Conservation (phyloP, 2,888 invertebrate genomes). For the Lypha dubia region DNA sequence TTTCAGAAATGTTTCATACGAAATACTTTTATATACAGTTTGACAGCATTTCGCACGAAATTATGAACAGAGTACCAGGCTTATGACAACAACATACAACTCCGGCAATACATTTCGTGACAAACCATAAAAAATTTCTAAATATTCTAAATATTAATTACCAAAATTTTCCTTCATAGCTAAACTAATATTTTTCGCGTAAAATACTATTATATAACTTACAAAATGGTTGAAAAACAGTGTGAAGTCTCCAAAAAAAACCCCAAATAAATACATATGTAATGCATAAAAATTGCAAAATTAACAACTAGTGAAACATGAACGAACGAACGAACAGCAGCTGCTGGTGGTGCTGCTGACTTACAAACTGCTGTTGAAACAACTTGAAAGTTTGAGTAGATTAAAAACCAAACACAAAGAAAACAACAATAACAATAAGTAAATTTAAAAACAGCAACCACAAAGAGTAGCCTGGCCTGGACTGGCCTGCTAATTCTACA, state of each 20-base stretch:
- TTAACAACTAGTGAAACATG: slow-evolving; percentile 28
- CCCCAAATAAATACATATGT: slow-evolving; percentile 30
- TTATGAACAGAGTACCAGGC: too few relatives aligned
- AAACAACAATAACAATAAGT: slow-evolving; percentile 14
- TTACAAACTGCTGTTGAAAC: slow-evolving; percentile 44
- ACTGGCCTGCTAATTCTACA: slow-evolving; percentile 21
- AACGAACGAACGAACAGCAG: slow-evolving; percentile 36
- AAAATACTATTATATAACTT: slow-evolving; percentile 39
- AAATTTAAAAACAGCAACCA: slow-evolving; percentile 19
- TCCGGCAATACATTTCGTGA: too few relatives aligned
- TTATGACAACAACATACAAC: too few relatives aligned
- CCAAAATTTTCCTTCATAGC: too few relatives aligned
- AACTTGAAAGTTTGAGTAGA: slow-evolving; percentile 53
- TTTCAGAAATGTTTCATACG: too few relatives aligned
- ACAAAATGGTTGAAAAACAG: slow-evolving; percentile 6
- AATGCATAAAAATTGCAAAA: slow-evolving; percentile 18
- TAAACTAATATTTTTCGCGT: background rate
- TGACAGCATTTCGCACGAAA: too few relatives aligned
- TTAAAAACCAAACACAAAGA: slow-evolving; percentile 26
- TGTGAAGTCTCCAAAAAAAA: slow-evolving; percentile 45
- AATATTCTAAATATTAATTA: too few relatives aligned
- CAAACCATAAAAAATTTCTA: too few relatives aligned
- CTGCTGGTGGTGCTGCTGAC: slow-evolving; percentile 42
- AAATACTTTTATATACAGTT: too few relatives aligned
- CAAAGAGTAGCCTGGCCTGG: slow-evolving; percentile 34